Base-by-base conservation (phyloP, 2,888 invertebrate genomes). In the Pediacus dermestoides region DNA sequence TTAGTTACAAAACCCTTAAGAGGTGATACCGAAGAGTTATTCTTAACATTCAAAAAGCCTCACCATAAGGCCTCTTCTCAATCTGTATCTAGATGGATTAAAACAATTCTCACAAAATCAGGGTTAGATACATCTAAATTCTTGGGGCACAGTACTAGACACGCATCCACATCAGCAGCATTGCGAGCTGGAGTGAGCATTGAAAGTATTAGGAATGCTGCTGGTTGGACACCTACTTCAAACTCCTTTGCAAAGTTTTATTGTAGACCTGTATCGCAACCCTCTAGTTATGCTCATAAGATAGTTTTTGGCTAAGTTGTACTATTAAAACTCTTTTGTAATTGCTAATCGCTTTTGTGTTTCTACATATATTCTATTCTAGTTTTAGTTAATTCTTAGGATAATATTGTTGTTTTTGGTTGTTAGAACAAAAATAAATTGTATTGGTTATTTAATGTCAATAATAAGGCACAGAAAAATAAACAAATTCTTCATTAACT, bases 131-230 rank as follows among this genome's bases (percentile, higher is more conserved):
- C 30, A 1, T n/a, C 6, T 16, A 30, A 14, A n/a, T 39, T 34
- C 11, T 25, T 15, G 4, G 39, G 34, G 14, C 18, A 39, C 14
- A 34, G 39, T 7, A 39, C 39, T 9, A 13, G 39, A 37, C 39
- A 39, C 16, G 39, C 39, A 28, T 21, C 39, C 8, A 37, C 36
- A 13, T 40, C 31, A 39, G 42, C 36, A 41, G 39, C 39, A 9
- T 34, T 34, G 2, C 7, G 30, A 12, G 31, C 30, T 16, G 31
- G 31, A 4, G 43, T 40, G 2, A 25, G 16, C 12, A 32, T 27
- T 16, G 38, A 38, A 16, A 13, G 8, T 6, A 38, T 38, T 26
- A 23, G 27, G 8, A 32, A 18, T 2, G 27, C 27, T 7, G 33
- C 38, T 2, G 38, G 33, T 4, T 38, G 38, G 38, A 11, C 38